Base-by-base conservation (phyloP, 1,140 invertebrate genomes). In the Druon quercuslanigerum region DNA sequence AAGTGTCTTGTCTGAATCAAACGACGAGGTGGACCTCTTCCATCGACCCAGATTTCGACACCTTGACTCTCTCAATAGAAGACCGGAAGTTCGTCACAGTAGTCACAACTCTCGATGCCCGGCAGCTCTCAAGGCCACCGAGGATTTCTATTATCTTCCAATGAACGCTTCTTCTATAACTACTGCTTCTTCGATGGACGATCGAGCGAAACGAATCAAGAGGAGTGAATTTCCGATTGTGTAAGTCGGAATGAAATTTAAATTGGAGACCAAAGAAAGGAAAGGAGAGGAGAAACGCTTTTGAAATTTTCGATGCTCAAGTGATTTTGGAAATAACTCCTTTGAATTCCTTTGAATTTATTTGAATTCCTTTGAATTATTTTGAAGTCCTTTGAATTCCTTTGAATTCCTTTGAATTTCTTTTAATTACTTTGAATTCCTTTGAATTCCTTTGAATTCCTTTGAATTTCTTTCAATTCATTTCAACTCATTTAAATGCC, bases 21-120 rank as follows among this genome's bases (percentile, higher is more conserved):
- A 83, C 33, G 85, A 88, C 14, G 71, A 75, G 57, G 78, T 78
- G 20, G 60, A 71, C 5, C n/a, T 51, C 5, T 17, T 81, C 25
- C 71, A 76, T 56, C 72, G 84, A 79, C 86, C 83, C 2, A 86
- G 80, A 51, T 90, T 91, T 51, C 87, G 86, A 17, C 85, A 88
- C 7, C 71, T 90, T 56, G 86, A 87, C 60, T 88, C 87, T 6
- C 33, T 90, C 9, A 83, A 82, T 25, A 87, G 83, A 20, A 87
- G 81, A 16, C 89, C 90, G 74, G 86, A 91, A 85, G 86, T 89
- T 13, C 87, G 88, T 56, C 88, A 91, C 54, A 87, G 72, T 19
- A 90, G 85, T 40, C 89, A 91, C 66, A 88, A 88, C 51, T 79
- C 87, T 0, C 79, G 87, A 25, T 91, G 88, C 25, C 85, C 82